Conservation (phyloP, 2,888 invertebrate species). For the Trissolcus brochymenae region DNA sequence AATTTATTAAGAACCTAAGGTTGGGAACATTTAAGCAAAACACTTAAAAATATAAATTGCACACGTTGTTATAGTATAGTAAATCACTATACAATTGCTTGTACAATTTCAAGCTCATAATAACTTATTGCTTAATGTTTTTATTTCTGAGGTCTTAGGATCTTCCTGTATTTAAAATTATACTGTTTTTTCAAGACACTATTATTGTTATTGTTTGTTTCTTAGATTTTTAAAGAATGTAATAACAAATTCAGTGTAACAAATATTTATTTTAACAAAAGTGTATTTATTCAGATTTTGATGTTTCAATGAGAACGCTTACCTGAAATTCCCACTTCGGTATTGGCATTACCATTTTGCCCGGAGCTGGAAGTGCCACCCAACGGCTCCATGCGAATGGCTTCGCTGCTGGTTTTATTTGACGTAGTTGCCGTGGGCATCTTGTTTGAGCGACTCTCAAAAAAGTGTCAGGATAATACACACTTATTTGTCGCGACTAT, state of each 20-base stretch:
- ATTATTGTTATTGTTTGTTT: conserved; percentile 6
- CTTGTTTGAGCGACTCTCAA: conserved; percentile 14
- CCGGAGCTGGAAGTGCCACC: conserved; percentile 72
- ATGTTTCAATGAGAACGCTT: conserved; percentile 18
- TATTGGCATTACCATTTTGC: conserved; percentile 73
- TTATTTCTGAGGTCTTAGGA: not conserved
- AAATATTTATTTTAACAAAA: not conserved
- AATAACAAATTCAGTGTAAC: not conserved
- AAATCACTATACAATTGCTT: no score
- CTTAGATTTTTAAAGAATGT: not conserved
- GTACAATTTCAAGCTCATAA: no score
- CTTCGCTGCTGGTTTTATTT: conserved; percentile 69
- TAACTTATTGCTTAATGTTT: not conserved
- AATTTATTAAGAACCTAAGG: not conserved
- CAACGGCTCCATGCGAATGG: conserved; percentile 73
- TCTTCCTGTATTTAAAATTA: not conserved
- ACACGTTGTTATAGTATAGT: no score
- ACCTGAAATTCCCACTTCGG: conserved; percentile 69
- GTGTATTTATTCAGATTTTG: no score
- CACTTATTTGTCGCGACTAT: conserved; percentile 3
- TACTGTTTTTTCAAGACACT: not conserved
- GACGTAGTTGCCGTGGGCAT: conserved; percentile 62
- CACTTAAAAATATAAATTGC: not conserved
- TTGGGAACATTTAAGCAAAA: not conserved
- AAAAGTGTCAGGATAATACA: conserved; percentile 10